Base-by-base conservation (phyloP, 2,113 vertebrate genomes). In the Limanda limanda region DNA sequence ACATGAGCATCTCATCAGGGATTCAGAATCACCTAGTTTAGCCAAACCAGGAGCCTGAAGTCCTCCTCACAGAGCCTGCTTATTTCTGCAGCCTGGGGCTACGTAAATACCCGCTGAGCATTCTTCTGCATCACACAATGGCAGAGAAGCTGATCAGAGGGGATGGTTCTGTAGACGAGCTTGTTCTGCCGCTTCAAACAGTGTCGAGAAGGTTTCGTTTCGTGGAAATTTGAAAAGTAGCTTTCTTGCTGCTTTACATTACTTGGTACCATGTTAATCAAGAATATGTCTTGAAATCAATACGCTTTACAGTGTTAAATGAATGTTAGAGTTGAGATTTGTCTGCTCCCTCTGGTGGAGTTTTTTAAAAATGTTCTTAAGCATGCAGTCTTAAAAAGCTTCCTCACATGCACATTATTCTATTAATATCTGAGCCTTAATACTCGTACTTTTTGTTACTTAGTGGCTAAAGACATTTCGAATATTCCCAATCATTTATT, bases 101-200 rank as follows among this genome's bases (percentile, higher is more conserved):
- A 90, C 81, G 88, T 73, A 92, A 92, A 90, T 89, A 90, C 73
- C 78, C 70, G 52, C 51, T 40, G 71, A 87, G 85, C 86, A 31
- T 31, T 31, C 31, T 31, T 31, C 31, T 7, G 31, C 31, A 40
- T 82, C 76, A 73, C 83, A 93, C 90, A 93, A 91, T 84, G 72
- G 86, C 52, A 69, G 68, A 83, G 61, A 87, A 91, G 82, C 76
- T 68, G 65, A 86, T 89, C 24, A 45, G 79, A 90, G 80, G 75
- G 71, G 74, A 84, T 68, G 40, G 65, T 82, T 85, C 70, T 71
- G 70, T 71, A 54, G 76, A 87, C 68, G 62, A 86, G 56, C 78
- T 78, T 20, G 60, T 75, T 86, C 45, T 60, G 12, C 75, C 37
- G 45, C 74, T 77, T 74, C 27, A 27, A 45, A 13, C n/a, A 55